These are phyloP conservation scores for Galerucella calmariensis DNA, from an alignment of 2,888 invertebrate genomes.

Conservation along the genomic window DNA sequence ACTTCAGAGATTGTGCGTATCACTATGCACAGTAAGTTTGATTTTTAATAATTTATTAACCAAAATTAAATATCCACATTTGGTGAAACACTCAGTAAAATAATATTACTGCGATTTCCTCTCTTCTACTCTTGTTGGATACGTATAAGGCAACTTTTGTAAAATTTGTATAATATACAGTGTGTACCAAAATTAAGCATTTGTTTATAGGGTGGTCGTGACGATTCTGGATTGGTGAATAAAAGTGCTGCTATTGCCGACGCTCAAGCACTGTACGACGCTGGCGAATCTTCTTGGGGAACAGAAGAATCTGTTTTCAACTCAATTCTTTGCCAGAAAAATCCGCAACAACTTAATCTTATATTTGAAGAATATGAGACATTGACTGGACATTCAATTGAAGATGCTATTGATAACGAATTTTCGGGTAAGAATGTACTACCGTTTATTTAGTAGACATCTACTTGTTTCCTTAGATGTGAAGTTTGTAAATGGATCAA, in stretches of 20 bases:
- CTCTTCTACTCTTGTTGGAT: no score
- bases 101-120: not conserved
- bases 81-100: not conserved
- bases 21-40: constrained; percentile 72
- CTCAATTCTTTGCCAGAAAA: constrained; percentile 82
- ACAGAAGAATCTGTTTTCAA: constrained; percentile 91
- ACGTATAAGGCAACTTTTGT: no score
- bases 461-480: no score
- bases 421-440: constrained; percentile 70
- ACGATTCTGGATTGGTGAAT: constrained; percentile 82
- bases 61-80: no score
- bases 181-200: no score
- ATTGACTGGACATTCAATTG: constrained; percentile 82
- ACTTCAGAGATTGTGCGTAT: constrained; percentile 88
- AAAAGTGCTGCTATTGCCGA: constrained; percentile 79
- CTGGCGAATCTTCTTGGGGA: constrained; percentile 73
- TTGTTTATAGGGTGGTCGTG: constrained; percentile 74
- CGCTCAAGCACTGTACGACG: constrained; percentile 81
- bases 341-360: constrained; percentile 71
- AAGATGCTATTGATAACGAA: constrained; percentile 82
- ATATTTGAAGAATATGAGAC: constrained; percentile 75
- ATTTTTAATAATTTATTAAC: constrained; percentile 1
- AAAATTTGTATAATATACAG: not conserved
- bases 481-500: no score
- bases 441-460: no score